These are phyloP conservation scores for Ascaphus truei DNA, from an alignment of 2,113 vertebrate species.

Conservation along the genomic window DNA sequence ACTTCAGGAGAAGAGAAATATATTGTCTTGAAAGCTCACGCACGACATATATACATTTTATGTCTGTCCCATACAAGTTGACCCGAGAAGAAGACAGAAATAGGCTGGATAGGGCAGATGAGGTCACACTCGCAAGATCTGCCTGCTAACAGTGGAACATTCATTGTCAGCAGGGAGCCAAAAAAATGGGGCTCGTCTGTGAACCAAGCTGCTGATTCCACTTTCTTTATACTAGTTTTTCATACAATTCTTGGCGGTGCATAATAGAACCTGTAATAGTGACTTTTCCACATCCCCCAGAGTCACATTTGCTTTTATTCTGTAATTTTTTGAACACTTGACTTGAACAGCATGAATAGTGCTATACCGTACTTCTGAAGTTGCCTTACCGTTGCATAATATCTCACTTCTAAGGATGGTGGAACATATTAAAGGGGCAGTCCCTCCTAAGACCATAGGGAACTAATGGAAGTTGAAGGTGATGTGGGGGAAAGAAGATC, in stretches of 20 bases:
- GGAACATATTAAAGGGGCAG: no score
- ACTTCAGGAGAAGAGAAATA: no score
- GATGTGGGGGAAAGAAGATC: not conserved
- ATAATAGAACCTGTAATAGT: not conserved
- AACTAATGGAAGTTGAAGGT: no score
- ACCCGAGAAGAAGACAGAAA: not conserved
- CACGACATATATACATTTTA: no score
- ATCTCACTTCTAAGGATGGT: no score
- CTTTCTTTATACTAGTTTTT: not conserved
- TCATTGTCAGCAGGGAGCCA: conserved; percentile 20
- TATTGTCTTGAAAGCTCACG: no score
- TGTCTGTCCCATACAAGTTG: not conserved
- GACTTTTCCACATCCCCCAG: not conserved
- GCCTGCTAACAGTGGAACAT: conserved; percentile 8
- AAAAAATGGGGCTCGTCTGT: conserved; percentile 14
- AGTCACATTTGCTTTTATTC: not conserved
- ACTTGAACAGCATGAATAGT: not conserved
- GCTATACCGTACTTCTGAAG: no score
- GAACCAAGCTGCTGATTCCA: conserved; percentile 24
- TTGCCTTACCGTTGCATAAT: no score
- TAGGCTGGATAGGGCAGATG: not conserved
- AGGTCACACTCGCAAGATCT: not conserved
- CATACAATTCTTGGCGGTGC: not conserved
- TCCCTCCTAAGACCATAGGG: no score
- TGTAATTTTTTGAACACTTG: not conserved